Evolutionary conservation across 2,888 invertebrate genomes (phyloP).

Genomic region (Drosophila flavopinicola): DNA sequence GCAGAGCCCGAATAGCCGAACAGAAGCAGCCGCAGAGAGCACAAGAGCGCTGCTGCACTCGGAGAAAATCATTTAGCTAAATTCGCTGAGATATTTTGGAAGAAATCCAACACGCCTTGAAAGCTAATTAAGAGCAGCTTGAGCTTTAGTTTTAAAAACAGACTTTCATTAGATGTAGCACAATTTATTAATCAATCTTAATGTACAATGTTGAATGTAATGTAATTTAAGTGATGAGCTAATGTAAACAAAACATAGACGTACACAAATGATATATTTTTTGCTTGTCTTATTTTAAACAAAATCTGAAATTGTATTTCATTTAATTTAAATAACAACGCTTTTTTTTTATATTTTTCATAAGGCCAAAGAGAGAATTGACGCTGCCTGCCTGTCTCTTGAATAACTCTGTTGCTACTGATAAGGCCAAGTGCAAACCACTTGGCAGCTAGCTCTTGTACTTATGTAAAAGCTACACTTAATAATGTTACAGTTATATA

Average conservation of each 20-base stretch:
- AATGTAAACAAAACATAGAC: too few species aligned
- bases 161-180: background rate
- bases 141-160: background rate
- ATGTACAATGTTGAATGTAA: background rate
- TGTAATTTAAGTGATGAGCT: background rate
- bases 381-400: slow-evolving; percentile 5
- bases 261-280: too few species aligned
- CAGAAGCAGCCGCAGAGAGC: background rate
- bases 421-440: slow-evolving; percentile 26
- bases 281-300: too few species aligned
- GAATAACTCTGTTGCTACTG: slow-evolving; percentile 1
- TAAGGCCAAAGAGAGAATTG: background rate
- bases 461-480: background rate
- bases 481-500: background rate
- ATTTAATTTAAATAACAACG: background rate
- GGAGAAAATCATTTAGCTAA: slow-evolving; percentile 10
- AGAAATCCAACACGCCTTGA: background rate
- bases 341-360: too few species aligned
- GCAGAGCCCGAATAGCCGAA: slow-evolving; percentile 8
- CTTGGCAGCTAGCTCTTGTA: slow-evolving; percentile 1
- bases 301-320: too few species aligned
- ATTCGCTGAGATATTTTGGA: background rate
- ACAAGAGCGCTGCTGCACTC: slow-evolving; percentile 17
- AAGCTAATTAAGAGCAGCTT: background rate
- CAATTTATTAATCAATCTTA: background rate